These are phyloP conservation scores for Leucoma salicis DNA, from an alignment of 2,888 invertebrate species.

Conservation along the genomic window DNA sequence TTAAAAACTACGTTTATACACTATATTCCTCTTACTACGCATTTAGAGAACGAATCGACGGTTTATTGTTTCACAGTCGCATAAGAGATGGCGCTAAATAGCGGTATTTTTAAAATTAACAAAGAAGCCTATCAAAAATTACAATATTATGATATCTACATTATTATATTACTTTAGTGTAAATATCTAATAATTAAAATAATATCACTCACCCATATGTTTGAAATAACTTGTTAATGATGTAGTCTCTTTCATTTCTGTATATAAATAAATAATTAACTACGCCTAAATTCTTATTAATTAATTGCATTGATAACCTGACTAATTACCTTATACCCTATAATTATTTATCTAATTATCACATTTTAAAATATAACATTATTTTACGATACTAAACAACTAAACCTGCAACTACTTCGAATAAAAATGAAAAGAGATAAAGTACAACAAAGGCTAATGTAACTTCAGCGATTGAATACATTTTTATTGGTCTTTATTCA, in stretches of 20 bases:
- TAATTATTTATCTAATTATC: constrained; percentile 59
- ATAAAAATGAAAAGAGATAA: constrained; percentile 72
- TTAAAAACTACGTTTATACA: too few relatives aligned
- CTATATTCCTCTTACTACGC: too few relatives aligned
- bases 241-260: neutral
- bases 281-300: constrained; percentile 21
- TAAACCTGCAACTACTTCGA: constrained; percentile 73
- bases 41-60: neutral
- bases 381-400: constrained; percentile 50
- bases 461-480: constrained; percentile 76
- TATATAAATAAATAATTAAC: neutral
- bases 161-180: too few relatives aligned
- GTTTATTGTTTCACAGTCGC: neutral
- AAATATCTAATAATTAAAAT: neutral
- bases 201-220: neutral
- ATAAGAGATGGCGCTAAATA: neutral
- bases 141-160: neutral
- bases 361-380: constrained; percentile 54
- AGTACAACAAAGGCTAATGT: constrained; percentile 72
- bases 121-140: neutral
- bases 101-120: neutral
- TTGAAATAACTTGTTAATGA: neutral
- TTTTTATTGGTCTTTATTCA: constrained; percentile 52
- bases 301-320: constrained; percentile 67
- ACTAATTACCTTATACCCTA: constrained; percentile 52